These are phyloP conservation scores for Ryuthela nishihirai DNA, from an alignment of 2,888 invertebrate genomes.

Conservation along the genomic window DNA sequence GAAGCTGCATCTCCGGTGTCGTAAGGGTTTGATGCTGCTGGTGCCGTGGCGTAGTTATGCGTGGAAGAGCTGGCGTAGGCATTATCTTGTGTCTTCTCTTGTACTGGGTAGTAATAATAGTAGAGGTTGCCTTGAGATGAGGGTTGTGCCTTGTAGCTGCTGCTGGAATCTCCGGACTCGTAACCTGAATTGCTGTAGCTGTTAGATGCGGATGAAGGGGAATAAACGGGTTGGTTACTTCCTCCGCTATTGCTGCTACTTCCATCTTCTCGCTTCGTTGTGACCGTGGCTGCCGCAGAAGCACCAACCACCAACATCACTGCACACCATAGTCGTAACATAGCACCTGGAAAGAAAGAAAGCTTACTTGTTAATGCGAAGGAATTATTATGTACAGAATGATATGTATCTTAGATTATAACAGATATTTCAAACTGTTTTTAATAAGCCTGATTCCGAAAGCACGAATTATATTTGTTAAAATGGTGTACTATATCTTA, in stretches of 20 bases:
- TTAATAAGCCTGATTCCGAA: too few relatives aligned
- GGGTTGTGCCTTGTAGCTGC: slow-evolving; percentile 14
- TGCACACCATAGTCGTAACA: slow-evolving; percentile 20
- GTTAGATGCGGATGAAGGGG: slow-evolving; percentile 30
- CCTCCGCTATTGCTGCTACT: slow-evolving; percentile 1
- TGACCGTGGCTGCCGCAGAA: slow-evolving; percentile 4
- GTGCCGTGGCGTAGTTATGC: slow-evolving; percentile 33
- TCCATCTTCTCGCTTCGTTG: slow-evolving; percentile 30
- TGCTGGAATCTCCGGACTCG: slow-evolving; percentile 12
- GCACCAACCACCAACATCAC: slow-evolving; percentile 15
- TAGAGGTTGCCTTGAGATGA: slow-evolving; percentile 41
- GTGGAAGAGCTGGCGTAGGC: slow-evolving; percentile 39
- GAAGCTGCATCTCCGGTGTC: slow-evolving; percentile 17
- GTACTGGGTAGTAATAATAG: slow-evolving; percentile 42
- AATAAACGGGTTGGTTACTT: slow-evolving; percentile 34
- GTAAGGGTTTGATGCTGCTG: slow-evolving; percentile 21
- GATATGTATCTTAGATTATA: background rate
- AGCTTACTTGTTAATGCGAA: too few relatives aligned
- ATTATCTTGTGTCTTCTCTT: slow-evolving; percentile 36
- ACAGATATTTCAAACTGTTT: too few relatives aligned
- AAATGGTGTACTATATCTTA: too few relatives aligned
- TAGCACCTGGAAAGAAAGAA: slow-evolving; percentile 13
- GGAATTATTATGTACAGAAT: too few relatives aligned
- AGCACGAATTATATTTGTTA: too few relatives aligned
- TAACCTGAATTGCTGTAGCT: slow-evolving; percentile 26